Evolutionary conservation across 2,888 invertebrate species (phyloP).

Genomic region (Blera fallax): DNA sequence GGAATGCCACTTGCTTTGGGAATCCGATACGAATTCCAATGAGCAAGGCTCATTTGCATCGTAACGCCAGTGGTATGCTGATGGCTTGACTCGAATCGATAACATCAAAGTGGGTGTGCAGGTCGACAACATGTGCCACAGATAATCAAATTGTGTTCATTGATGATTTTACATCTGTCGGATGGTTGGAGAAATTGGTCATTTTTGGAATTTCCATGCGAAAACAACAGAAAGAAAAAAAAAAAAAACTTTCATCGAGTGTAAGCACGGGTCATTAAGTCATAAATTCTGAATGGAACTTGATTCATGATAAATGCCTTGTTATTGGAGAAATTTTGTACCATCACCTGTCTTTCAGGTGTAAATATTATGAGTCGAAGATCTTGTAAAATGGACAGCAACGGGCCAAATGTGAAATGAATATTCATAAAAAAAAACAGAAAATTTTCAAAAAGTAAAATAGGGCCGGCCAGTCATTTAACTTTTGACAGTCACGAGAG

Average conservation of each 20-base stretch:
- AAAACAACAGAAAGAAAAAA: constrained; percentile 1
- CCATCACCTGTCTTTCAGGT: not conserved
- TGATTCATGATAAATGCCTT: constrained; percentile 19
- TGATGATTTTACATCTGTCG: constrained; percentile 26
- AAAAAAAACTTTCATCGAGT: constrained; percentile 55
- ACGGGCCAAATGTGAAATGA: not conserved
- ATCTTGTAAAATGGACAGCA: not conserved
- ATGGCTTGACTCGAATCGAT: constrained; percentile 12
- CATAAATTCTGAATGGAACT: constrained; percentile 40
- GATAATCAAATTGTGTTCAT: constrained; percentile 49
- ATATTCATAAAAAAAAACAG: not conserved
- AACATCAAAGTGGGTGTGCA: constrained; percentile 43
- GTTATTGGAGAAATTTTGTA: not conserved
- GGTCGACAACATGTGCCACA: constrained; percentile 20
- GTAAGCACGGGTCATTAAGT: constrained; percentile 18
- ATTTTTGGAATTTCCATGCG: constrained; percentile 34
- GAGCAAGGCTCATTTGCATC: constrained; percentile 58
- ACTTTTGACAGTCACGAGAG: too few relatives aligned
- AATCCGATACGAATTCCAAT: constrained; percentile 61
- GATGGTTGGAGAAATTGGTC: constrained; percentile 39
- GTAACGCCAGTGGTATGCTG: constrained; percentile 28
- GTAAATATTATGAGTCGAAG: not conserved
- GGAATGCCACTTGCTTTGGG: constrained; percentile 29
- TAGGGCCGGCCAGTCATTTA: too few relatives aligned
- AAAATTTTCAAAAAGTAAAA: too few relatives aligned